Evolutionary conservation across 1,140 invertebrate species (phyloP).

Genomic region (Goniozus legneri): DNA sequence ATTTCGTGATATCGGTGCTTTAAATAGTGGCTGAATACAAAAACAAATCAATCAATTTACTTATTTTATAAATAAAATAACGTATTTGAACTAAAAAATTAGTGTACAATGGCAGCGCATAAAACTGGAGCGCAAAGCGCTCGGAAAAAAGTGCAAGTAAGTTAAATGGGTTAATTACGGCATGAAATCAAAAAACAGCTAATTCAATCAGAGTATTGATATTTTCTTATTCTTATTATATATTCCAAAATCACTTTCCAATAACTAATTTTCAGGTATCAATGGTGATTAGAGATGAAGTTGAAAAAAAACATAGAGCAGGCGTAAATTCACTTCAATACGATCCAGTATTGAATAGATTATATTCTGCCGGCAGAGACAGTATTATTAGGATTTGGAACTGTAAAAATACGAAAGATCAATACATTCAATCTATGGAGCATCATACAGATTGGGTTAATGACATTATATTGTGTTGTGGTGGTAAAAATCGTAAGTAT

Average conservation of each 20-base stretch:
- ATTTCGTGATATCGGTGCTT: background rate
- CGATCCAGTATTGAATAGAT: constrained; percentile 79
- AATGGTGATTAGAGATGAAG: constrained; percentile 96
- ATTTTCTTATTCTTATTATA: background rate
- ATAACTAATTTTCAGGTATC: constrained; percentile 71
- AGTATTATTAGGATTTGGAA: constrained; percentile 98
- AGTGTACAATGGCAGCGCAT: constrained; percentile 46
- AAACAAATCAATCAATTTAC: background rate
- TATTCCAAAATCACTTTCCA: constrained; percentile 8
- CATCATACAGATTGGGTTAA: constrained; percentile 99
- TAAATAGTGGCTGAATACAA: background rate
- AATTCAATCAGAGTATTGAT: background rate
- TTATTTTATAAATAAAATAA: background rate
- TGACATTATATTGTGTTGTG: constrained; percentile 96
- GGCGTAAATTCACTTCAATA: constrained; percentile 95
- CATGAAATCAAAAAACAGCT: background rate
- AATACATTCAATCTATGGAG: constrained; percentile 92
- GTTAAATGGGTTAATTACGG: constrained; percentile 10
- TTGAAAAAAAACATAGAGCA: constrained; percentile 89
- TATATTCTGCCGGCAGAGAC: constrained; percentile 97
- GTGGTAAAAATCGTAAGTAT: constrained; percentile 83
- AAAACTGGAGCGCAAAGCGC: constrained; percentile 57
- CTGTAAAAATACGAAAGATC: constrained; percentile 68
- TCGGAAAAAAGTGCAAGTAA: constrained; percentile 68
- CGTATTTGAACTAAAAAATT: background rate